Conservation (phyloP, 2,797 vertebrate genomes). For the Loris lydekkerianus region DNA sequence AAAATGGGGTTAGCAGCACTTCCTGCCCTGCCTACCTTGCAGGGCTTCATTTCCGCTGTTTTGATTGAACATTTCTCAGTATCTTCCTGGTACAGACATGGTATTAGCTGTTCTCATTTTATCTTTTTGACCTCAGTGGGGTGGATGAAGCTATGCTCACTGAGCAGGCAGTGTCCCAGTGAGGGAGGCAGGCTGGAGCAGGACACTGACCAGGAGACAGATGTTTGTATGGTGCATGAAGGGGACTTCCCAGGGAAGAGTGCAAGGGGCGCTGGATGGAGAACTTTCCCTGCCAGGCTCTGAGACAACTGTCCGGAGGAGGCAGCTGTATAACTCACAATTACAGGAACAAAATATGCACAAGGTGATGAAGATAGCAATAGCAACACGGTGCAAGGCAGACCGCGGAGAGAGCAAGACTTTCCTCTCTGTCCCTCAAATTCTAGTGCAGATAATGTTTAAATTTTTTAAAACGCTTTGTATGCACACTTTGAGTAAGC, state of each 20-base stretch:
- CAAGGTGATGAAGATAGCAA: accelerated
- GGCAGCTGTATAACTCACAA: accelerated
- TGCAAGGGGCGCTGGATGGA: background rate
- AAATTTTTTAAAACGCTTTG: background rate
- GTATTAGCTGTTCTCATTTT: background rate
- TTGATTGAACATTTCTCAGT: background rate
- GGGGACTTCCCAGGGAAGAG: no score
- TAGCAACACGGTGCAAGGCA: accelerated
- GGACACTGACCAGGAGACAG: no score
- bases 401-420: accelerated
- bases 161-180: accelerated
- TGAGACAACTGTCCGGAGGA: background rate
- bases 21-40: background rate
- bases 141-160: accelerated
- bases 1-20: background rate
- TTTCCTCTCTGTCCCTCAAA: accelerated
- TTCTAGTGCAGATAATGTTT: background rate
- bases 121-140: background rate
- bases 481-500: background rate
- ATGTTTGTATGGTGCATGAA: accelerated
- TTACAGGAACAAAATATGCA: accelerated
- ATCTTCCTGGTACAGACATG: background rate
- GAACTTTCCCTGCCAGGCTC: background rate
- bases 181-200: no score
- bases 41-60: background rate